Base-by-base conservation (phyloP, 2,113 vertebrate genomes). In the Labrus mixtus region DNA sequence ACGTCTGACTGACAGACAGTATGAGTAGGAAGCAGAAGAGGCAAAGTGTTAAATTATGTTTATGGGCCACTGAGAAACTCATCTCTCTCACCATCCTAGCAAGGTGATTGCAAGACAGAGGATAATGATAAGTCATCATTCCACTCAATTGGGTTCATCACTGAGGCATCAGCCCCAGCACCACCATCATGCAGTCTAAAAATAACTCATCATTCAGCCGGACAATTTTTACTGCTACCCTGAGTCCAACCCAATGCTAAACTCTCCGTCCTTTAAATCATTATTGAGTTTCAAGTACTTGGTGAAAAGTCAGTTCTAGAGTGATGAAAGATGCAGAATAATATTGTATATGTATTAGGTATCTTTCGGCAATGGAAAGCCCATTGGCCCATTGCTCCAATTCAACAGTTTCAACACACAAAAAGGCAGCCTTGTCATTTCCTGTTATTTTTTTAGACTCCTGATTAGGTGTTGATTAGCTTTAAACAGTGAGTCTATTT, bases 121-220 rank as follows among this genome's bases (percentile, higher is more conserved):
- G 60, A 75, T 82, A 78, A 89, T 88, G 85, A 89, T 78, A 78
- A 86, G 78, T 79, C 86, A 85, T 90, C 79, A 86, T 89, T 91
- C 78, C 79, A 63, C 82, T 78, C 74, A 79, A 74, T 82, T 89
- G 81, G 85, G 78, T 83, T 84, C 55, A 84, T 84, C 79, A 74
- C 68, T 61, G 74, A 67, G 78, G 57, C 73, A 76, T 85, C 43
- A 39, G 68, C 33, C 56, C 43, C 16, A 33, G 74, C 10, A 13
- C 58, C 39, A 15, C 12, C 0, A 60, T 76, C 37, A 61, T 37
- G 25, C 33, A 6, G 0, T 75, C 78, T 80, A 78, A 86, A 75
- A 76, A 79, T 66, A 89, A 20, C 76, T 60, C 68, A 39, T 66
- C 20, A 15, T 41, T 41, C 73, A 73, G 71, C 7, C 66, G n/a